These are phyloP conservation scores for Rhodinocichla rosea DNA, from an alignment of 2,113 vertebrate species.

Conservation along the genomic window DNA sequence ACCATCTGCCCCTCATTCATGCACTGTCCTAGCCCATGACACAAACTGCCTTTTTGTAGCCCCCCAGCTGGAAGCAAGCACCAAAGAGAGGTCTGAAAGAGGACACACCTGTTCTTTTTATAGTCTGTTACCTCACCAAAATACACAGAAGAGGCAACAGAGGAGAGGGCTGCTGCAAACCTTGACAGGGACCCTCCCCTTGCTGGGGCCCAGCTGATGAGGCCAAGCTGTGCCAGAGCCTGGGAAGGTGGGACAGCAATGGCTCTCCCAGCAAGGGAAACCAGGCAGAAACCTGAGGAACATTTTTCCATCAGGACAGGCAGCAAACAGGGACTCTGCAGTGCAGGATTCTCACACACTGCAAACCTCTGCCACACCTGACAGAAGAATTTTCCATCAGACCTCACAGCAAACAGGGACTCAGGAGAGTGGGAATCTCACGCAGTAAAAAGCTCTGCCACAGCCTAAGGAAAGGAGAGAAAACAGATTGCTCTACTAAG, in stretches of 20 bases:
- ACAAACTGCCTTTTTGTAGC: not conserved
- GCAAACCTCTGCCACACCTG: not conserved
- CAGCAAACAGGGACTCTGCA: not conserved
- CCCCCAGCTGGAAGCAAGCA: not conserved
- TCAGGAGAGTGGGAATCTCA: not conserved
- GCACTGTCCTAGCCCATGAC: accelerated
- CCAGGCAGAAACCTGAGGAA: not conserved
- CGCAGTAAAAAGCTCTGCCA: not conserved
- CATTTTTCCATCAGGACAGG: not conserved
- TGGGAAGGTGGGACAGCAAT: not conserved
- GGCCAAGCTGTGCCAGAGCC: not conserved
- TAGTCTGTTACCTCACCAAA: not conserved
- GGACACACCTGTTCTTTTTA: not conserved
- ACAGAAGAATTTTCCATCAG: not conserved
- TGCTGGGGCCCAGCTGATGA: not conserved
- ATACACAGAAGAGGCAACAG: not conserved
- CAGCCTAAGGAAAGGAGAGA: not conserved
- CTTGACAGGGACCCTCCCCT: not conserved
- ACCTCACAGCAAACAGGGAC: not conserved
- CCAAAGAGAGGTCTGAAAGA: not conserved
- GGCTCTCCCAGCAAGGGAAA: not conserved
- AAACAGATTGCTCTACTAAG: not conserved
- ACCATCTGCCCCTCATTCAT: not conserved
- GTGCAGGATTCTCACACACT: too few species aligned
- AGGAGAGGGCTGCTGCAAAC: not conserved